These are phyloP conservation scores for Chalcis sispes DNA, from an alignment of 2,888 invertebrate species.

Conservation along the genomic window DNA sequence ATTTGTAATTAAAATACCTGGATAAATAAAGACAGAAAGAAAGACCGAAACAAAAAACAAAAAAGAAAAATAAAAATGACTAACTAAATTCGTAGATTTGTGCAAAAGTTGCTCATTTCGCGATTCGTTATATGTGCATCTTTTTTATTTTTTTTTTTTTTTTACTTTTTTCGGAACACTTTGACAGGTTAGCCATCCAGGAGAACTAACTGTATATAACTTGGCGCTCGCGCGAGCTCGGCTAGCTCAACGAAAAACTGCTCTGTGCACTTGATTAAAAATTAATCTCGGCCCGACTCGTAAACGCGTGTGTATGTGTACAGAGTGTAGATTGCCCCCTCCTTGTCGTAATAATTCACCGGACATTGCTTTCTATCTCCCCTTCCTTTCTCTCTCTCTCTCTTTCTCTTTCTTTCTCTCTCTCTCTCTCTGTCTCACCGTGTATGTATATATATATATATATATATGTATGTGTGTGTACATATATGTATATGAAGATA, in stretches of 20 bases:
- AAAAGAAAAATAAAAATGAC: too few species aligned
- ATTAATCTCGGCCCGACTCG: conserved; percentile 53
- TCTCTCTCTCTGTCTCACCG: too few species aligned
- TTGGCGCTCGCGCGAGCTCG: neutral
- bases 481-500: too few species aligned
- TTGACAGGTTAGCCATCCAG: too few species aligned
- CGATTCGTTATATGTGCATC: too few species aligned
- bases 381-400: neutral
- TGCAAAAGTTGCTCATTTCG: conserved; percentile 7
- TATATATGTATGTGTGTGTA: too few species aligned
- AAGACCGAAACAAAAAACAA: too few species aligned
- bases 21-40: neutral
- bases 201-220: too few species aligned
- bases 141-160: too few species aligned
- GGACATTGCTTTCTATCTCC: conserved; percentile 17
- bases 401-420: neutral
- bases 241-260: conserved; percentile 37
- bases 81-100: neutral
- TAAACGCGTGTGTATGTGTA: conserved; percentile 30
- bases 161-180: neutral
- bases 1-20: conserved; percentile 15
- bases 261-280: conserved; percentile 56
- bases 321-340: too few species aligned
- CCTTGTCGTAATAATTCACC: conserved; percentile 39
- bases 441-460: too few species aligned